A percentile compares a stretch with the other conserved stretches of the same genome.
These are phyloP conservation scores for Papilio elwesi DNA, from an alignment of 2,888 invertebrate species.

Conservation along the genomic window DNA sequence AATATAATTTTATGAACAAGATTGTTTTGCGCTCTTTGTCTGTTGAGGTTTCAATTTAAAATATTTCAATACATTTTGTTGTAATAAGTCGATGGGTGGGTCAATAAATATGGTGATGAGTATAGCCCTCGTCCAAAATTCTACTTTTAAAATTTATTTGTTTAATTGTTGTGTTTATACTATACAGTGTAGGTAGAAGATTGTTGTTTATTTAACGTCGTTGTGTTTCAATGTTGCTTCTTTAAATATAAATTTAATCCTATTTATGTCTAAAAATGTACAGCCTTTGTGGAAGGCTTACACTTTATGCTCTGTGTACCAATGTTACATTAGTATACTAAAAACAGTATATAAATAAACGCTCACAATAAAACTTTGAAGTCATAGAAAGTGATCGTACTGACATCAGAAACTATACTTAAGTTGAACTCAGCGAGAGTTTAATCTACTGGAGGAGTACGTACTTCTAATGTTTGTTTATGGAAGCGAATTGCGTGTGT, in stretches of 20 bases:
- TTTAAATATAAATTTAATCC: no score
- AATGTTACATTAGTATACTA: no score
- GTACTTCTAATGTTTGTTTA: conserved; percentile 35
- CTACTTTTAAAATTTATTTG: no score
- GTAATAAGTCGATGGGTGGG: background rate
- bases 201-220: no score
- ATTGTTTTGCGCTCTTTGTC: conserved; percentile 3
- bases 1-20: conserved; percentile 21
- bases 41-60: conserved; percentile 10
- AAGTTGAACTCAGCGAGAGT: background rate
- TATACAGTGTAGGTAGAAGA: no score
- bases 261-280: no score
- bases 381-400: background rate
- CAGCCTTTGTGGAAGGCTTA: no score
- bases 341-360: no score
- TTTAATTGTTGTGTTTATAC: no score
- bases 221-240: no score
- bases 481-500: conserved; percentile 26
- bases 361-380: background rate
- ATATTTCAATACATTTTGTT: background rate
- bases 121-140: no score
- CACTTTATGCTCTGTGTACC: no score
- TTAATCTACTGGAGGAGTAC: conserved; percentile 13
- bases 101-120: background rate
- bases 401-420: background rate